These are phyloP conservation scores for Hydriomena furcata DNA, from an alignment of 2,888 invertebrate genomes.

Conservation along the genomic window DNA sequence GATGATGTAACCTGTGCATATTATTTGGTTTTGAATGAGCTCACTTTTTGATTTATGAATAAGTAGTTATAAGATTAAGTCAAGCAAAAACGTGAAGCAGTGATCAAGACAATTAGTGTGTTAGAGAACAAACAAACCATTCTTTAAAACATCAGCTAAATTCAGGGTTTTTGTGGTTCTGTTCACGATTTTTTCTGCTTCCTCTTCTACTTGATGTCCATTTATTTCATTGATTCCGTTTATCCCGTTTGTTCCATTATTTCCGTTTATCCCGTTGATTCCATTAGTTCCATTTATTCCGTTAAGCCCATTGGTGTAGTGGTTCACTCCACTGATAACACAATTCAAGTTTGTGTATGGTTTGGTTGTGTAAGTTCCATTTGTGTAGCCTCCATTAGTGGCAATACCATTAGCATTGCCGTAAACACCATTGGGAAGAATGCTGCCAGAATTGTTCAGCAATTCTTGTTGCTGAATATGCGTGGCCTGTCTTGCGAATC, in stretches of 20 bases:
- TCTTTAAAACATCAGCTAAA: constrained; percentile 64
- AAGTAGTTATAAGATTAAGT: constrained; percentile 1
- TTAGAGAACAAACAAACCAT: constrained; percentile 77
- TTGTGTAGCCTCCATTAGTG: constrained; percentile 48
- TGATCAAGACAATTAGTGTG: constrained; percentile 56
- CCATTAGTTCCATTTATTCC: constrained; percentile 39
- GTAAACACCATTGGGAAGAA: constrained; percentile 55
- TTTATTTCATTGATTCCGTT: constrained; percentile 5
- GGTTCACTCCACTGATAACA: constrained; percentile 28
- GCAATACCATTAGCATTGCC: constrained; percentile 44
- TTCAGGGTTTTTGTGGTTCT: constrained; percentile 51
- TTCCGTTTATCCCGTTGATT: constrained; percentile 5
- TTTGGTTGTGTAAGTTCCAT: constrained; percentile 34
- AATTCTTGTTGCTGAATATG: constrained; percentile 92
- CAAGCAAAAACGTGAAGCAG: constrained; percentile 28
- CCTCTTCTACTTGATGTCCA: constrained; percentile 56
- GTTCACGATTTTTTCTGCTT: constrained; percentile 39
- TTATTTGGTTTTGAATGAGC: neutral
- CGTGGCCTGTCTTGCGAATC: constrained; percentile 92
- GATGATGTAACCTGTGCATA: neutral
- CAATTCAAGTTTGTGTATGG: constrained; percentile 38
- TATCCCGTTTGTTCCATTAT: constrained; percentile 34
- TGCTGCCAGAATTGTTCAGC: constrained; percentile 58
- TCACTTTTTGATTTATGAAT: neutral
- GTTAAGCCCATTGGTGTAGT: constrained; percentile 35